These are phyloP conservation scores for Atrina japonica DNA, from an alignment of 2,888 invertebrate species.

Conservation along the genomic window DNA sequence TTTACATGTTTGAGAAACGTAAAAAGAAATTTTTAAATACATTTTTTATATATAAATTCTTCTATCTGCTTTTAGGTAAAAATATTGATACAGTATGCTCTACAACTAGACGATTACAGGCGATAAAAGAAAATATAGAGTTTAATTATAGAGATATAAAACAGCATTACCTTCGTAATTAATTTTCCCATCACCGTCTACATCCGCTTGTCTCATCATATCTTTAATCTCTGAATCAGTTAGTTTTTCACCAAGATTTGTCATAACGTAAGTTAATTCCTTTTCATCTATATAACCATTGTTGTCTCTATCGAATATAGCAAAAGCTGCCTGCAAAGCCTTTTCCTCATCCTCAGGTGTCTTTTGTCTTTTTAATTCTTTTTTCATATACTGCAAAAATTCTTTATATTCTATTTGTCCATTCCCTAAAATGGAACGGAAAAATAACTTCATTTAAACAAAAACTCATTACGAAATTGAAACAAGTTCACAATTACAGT, in stretches of 20 bases:
- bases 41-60: not conserved
- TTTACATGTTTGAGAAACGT: too few species aligned
- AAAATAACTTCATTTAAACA: not conserved
- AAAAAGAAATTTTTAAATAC: not conserved
- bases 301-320: conserved; percentile 59
- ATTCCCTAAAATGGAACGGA: conserved; percentile 57
- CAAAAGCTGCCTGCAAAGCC: conserved; percentile 35
- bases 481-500: too few species aligned
- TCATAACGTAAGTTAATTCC: conserved; percentile 66
- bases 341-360: conserved; percentile 10
- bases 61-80: too few species aligned
- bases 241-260: conserved; percentile 69
- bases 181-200: conserved; percentile 70
- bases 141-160: not conserved
- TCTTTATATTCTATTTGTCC: conserved; percentile 71
- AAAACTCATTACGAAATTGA: too few species aligned
- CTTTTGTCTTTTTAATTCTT: conserved; percentile 54
- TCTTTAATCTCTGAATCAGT: conserved; percentile 67
- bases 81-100: too few species aligned
- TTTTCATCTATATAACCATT: conserved; percentile 59
- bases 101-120: too few species aligned
- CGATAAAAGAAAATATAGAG: too few species aligned
- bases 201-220: conserved; percentile 71
- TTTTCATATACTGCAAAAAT: conserved; percentile 69
- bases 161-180: conserved; percentile 72